Conservation (phyloP, 2,113 vertebrate species). For the Egretta garzetta region DNA sequence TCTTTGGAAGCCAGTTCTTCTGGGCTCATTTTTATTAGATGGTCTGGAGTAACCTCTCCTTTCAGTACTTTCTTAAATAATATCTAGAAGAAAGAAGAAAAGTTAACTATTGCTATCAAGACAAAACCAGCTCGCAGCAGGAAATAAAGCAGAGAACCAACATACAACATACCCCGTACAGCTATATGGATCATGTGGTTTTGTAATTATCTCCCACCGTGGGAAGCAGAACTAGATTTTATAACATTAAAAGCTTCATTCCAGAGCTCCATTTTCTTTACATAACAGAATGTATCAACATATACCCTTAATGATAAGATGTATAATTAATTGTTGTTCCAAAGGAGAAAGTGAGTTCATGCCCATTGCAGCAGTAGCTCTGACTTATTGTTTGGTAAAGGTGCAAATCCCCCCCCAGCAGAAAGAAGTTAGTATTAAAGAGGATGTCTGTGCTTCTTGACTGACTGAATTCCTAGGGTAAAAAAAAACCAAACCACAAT, state of each 20-base stretch:
- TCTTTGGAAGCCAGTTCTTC: constrained; percentile 98
- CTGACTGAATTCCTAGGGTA: background rate
- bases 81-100: constrained; percentile 78
- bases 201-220: background rate
- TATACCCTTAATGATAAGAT: background rate
- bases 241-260: background rate
- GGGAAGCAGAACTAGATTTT: background rate
- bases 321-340: background rate
- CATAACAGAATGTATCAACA: background rate
- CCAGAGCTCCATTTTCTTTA: background rate
- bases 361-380: background rate
- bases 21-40: constrained; percentile 95
- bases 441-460: background rate
- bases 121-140: background rate
- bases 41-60: constrained; percentile 92
- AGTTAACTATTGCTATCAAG: background rate
- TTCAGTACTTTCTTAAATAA: constrained; percentile 94
- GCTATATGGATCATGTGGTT: background rate
- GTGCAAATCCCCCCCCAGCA: background rate
- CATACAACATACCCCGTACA: background rate
- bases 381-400: background rate
- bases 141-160: background rate
- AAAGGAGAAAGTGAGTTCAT: background rate
- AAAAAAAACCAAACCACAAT: background rate
- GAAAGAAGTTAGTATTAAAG: background rate